These are phyloP conservation scores for Malurus elegans DNA, from an alignment of 2,113 vertebrate genomes.

Conservation along the genomic window DNA sequence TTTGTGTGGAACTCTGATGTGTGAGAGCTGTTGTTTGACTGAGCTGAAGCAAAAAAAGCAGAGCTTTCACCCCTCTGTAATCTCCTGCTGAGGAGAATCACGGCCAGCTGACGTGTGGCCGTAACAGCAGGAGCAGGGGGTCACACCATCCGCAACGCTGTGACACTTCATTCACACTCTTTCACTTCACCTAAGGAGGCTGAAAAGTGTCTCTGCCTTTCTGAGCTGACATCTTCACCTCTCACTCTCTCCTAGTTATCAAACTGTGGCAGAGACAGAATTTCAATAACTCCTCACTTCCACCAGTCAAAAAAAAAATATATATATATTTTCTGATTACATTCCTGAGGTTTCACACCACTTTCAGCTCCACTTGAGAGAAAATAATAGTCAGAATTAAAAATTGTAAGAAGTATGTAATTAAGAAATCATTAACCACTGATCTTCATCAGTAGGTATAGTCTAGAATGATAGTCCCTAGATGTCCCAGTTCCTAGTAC, in stretches of 20 bases:
- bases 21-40: background rate
- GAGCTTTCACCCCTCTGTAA: background rate
- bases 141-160: background rate
- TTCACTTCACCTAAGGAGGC: background rate
- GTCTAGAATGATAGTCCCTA: background rate
- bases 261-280: background rate
- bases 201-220: background rate
- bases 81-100: background rate
- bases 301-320: background rate
- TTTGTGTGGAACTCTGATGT: rapidly evolving
- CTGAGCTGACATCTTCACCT: background rate
- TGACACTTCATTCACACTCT: background rate
- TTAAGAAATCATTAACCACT: background rate
- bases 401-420: background rate
- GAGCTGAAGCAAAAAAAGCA: background rate
- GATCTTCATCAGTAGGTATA: background rate
- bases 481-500: background rate
- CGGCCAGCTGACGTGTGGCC: background rate
- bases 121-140: rapidly evolving
- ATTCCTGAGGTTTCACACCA: background rate
- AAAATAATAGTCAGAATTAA: background rate
- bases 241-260: background rate
- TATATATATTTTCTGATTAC: background rate
- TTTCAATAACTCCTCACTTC: background rate
- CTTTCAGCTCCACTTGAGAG: background rate